phyloP scores from a whole-genome alignment of 2,888 invertebrate genomes.

The Sphaerophoria taeniata region DNA sequence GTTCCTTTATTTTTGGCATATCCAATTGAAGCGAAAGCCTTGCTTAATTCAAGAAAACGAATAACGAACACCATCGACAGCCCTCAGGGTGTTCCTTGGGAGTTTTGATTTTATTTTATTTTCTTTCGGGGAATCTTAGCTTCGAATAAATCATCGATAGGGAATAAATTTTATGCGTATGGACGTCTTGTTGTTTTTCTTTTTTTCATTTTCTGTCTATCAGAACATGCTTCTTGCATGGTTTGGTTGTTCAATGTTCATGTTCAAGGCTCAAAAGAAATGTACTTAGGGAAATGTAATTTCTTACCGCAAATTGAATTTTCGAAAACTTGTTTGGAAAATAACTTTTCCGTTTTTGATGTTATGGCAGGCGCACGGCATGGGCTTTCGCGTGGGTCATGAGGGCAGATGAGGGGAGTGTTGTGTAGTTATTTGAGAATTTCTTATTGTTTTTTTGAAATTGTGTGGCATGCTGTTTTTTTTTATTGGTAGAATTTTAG shows the following conservation, averaged over 20 bases:
- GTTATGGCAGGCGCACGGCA: slow-evolving; percentile 2
- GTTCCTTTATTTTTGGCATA: no score
- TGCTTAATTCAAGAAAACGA: slow-evolving; percentile 24
- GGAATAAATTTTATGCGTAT: slow-evolving; percentile 67
- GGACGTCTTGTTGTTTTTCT: slow-evolving; percentile 26
- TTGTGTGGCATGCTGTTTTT: neutral
- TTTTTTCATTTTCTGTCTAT: neutral
- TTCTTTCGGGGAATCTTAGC: slow-evolving; percentile 10
- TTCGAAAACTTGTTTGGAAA: slow-evolving; percentile 51
- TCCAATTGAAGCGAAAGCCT: slow-evolving; percentile 40
- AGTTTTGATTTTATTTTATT: slow-evolving; percentile 20
- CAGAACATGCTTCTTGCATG: slow-evolving; percentile 34
- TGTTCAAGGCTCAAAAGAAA: slow-evolving; percentile 34
- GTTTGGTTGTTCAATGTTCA: no score
- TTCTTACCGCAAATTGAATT: slow-evolving; percentile 67
- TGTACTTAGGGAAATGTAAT: slow-evolving; percentile 67
- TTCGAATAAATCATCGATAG: slow-evolving; percentile 66
- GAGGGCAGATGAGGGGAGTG: neutral
- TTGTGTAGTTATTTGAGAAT: slow-evolving; percentile 34
- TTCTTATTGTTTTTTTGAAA: slow-evolving; percentile 29
- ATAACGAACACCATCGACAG: slow-evolving; percentile 31
- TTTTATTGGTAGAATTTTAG: neutral
- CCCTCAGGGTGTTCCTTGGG: slow-evolving; percentile 28
- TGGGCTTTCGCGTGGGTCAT: neutral
- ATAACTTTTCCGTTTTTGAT: slow-evolving; percentile 38